These are phyloP conservation scores for Callaeas wilsoni DNA, from an alignment of 2,113 vertebrate species.

Conservation along the genomic window DNA sequence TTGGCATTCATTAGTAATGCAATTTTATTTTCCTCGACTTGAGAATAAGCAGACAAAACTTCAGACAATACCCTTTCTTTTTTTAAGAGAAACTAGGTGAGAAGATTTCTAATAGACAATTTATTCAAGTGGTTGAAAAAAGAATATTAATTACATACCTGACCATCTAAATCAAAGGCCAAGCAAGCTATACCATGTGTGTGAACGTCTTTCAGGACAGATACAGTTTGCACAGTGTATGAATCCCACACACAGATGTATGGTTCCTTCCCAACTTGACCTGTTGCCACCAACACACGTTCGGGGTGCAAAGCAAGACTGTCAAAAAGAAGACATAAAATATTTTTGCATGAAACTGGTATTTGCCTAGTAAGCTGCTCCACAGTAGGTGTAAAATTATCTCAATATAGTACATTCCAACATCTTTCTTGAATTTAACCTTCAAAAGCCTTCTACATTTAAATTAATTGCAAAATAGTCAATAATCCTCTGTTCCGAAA, in stretches of 20 bases:
- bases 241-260: constrained; percentile 98
- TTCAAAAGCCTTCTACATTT: neutral
- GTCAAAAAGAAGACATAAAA: constrained; percentile 9
- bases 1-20: neutral
- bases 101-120: neutral
- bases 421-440: neutral
- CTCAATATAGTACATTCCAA: neutral
- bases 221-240: constrained; percentile 92
- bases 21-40: neutral
- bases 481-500: neutral
- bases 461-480: neutral
- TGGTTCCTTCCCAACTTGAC: constrained; percentile 97
- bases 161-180: constrained; percentile 94
- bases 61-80: neutral
- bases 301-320: constrained; percentile 97
- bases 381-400: neutral
- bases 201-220: constrained; percentile 92
- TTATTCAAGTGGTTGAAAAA: neutral
- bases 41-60: neutral
- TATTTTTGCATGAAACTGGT: neutral
- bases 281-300: constrained; percentile 93
- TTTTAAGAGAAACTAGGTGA: neutral
- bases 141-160: constrained; percentile 77
- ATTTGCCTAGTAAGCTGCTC: neutral
- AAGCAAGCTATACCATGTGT: constrained; percentile 94